Conservation (phyloP, 2,888 invertebrate genomes). For the Parnassius mnemosyne region DNA sequence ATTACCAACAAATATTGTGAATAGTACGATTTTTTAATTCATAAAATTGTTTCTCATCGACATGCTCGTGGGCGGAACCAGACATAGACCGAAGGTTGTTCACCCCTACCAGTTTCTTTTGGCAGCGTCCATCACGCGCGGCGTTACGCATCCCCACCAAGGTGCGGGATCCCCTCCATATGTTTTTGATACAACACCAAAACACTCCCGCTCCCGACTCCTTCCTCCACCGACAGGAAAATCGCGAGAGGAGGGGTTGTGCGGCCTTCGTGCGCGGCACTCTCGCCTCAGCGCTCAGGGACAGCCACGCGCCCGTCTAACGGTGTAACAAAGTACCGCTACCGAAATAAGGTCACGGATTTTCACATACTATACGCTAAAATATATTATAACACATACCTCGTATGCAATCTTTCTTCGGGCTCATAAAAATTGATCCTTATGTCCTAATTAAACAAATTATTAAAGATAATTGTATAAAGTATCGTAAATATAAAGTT, state of each 20-base stretch:
- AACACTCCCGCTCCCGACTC: conserved; percentile 79
- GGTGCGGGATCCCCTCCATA: conserved; percentile 78
- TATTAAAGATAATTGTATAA: conserved; percentile 26
- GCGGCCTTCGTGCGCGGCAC: conserved; percentile 62
- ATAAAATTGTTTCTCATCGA: conserved; percentile 43
- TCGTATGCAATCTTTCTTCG: conserved; percentile 31
- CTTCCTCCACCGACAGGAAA: conserved; percentile 74
- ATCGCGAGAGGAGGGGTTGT: conserved; percentile 75
- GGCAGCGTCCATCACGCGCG: conserved; percentile 61
- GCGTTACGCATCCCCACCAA: conserved; percentile 78
- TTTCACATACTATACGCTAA: conserved; percentile 40
- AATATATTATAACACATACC: conserved; percentile 47
- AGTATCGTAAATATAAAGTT: conserved; percentile 45
- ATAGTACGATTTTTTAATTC: conserved; percentile 39
- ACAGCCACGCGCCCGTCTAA: conserved; percentile 59
- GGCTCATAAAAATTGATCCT: conserved; percentile 12
- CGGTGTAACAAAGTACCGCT: conserved; percentile 74
- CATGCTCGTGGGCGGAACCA: conserved; percentile 57
- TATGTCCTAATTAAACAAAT: conserved; percentile 17
- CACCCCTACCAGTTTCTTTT: conserved; percentile 76
- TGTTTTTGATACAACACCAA: conserved; percentile 64
- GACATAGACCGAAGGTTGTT: conserved; percentile 68
- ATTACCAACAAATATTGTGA: conserved; percentile 42
- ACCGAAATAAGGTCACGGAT: conserved; percentile 76
- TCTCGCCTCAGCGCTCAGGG: conserved; percentile 39